Evolutionary conservation across 2,797 vertebrate species (phyloP).

Genomic region (Artibeus lituratus): DNA sequence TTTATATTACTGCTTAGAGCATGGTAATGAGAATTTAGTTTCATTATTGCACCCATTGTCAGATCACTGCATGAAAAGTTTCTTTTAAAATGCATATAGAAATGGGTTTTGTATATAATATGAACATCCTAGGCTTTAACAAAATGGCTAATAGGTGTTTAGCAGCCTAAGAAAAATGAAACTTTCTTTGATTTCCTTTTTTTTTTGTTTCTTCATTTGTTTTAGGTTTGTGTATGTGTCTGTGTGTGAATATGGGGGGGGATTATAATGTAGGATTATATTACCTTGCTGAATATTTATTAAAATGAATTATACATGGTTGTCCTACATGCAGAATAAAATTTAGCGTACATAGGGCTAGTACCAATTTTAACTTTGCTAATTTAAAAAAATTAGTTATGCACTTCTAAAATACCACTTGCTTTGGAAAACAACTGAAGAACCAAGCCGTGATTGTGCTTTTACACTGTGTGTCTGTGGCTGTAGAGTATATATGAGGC

Average conservation of each 20-base stretch:
- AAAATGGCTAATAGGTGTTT: conserved; percentile 22
- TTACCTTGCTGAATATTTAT: not conserved
- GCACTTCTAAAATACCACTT: not conserved
- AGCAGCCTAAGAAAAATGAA: conserved; percentile 16
- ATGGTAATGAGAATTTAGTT: conserved; percentile 32
- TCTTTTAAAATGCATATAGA: not conserved
- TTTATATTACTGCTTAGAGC: conserved; percentile 9
- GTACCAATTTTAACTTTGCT: not conserved
- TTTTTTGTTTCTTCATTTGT: not conserved
- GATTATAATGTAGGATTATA: not conserved
- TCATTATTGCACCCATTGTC: not conserved
- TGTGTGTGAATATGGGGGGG: not conserved
- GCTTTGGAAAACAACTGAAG: not conserved
- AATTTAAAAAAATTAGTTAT: not conserved
- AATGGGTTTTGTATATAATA: conserved; percentile 21
- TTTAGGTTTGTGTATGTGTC: not conserved
- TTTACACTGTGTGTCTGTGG: not conserved
- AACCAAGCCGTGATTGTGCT: not conserved
- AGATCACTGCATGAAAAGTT: conserved; percentile 9
- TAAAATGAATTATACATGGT: not conserved
- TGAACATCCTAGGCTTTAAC: not conserved
- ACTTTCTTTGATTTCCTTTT: not conserved
- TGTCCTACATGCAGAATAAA: conserved; percentile 1
- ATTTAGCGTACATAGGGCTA: not conserved
- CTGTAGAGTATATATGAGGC: not conserved